phyloP scores from a whole-genome alignment of 1,140 invertebrate species.

The Lepidostoma basale region DNA sequence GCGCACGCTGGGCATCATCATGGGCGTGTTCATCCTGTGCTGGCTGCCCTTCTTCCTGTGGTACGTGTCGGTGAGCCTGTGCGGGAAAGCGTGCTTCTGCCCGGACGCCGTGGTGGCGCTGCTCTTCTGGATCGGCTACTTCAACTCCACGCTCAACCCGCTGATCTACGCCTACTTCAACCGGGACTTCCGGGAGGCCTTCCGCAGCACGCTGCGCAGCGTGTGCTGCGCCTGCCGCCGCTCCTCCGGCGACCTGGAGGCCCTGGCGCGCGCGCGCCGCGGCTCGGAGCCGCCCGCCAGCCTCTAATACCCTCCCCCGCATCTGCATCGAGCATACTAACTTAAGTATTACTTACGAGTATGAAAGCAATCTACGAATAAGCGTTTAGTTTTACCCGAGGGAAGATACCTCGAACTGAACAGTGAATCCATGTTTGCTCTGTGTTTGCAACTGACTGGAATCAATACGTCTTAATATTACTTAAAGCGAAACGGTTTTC shows the following conservation, averaged over 20 bases:
- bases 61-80: slow-evolving; percentile 78
- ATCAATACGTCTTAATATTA: no score
- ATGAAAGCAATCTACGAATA: slow-evolving; percentile 22
- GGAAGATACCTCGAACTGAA: no score
- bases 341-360: background rate
- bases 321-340: slow-evolving; percentile 15
- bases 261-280: slow-evolving; percentile 56
- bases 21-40: slow-evolving; percentile 91
- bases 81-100: slow-evolving; percentile 74
- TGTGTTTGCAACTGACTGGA: no score
- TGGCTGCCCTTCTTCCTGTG: slow-evolving; percentile 97
- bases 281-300: slow-evolving; percentile 44
- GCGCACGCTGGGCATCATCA: slow-evolving; percentile 91
- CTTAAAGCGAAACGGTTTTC: no score
- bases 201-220: slow-evolving; percentile 91
- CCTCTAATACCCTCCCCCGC: slow-evolving; percentile 37
- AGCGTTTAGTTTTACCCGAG: no score
- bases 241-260: slow-evolving; percentile 74
- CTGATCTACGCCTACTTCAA: slow-evolving; percentile 99
- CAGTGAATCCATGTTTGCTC: no score
- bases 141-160: slow-evolving; percentile 96
- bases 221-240: slow-evolving; percentile 83
- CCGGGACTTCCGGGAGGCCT: slow-evolving; percentile 96
- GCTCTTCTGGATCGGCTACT: slow-evolving; percentile 99
- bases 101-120: slow-evolving; percentile 86